phyloP scores from a whole-genome alignment of 2,113 vertebrate genomes.

The Amia ocellicauda region DNA sequence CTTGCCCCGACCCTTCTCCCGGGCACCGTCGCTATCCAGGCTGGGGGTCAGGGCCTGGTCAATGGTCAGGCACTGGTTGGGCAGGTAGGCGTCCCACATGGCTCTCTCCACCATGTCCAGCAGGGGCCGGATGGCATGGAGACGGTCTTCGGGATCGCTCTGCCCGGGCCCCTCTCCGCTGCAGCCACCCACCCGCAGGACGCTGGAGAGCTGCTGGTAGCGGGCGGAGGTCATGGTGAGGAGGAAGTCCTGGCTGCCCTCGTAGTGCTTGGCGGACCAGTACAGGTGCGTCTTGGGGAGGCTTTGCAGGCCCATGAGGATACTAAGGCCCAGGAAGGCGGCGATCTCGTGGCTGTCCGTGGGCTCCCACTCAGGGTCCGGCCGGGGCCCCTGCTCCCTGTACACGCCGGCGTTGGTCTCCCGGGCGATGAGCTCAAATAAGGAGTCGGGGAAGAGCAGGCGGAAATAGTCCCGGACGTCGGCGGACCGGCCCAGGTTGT shows the following conservation, averaged over 20 bases:
- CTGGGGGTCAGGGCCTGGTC: constrained; percentile 57
- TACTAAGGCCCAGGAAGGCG: constrained; percentile 62
- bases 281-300: constrained; percentile 52
- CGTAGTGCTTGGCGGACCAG: constrained; percentile 61
- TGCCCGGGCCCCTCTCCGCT: background rate
- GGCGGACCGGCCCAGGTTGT: constrained; percentile 37
- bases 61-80: constrained; percentile 58
- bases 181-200: constrained; percentile 60
- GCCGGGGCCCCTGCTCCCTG: constrained; percentile 25
- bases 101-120: constrained; percentile 47
- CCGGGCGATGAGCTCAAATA: constrained; percentile 51
- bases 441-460: constrained; percentile 50
- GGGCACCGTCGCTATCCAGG: constrained; percentile 39
- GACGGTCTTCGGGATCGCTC: constrained; percentile 31
- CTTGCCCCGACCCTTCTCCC: constrained; percentile 20
- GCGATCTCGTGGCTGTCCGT: constrained; percentile 50
- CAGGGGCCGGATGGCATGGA: constrained; percentile 56
- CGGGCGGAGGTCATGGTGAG: constrained; percentile 58
- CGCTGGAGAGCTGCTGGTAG: constrained; percentile 55
- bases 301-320: constrained; percentile 63
- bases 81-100: constrained; percentile 56
- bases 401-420: constrained; percentile 61
- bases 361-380: constrained; percentile 49
- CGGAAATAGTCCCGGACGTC: constrained; percentile 69
- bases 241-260: constrained; percentile 54